Percentiles rank a stretch among this genome's conserved stretches.
These are phyloP conservation scores for Phylloscopus collybita DNA, from an alignment of 2,797 vertebrate species.

Conservation along the genomic window DNA sequence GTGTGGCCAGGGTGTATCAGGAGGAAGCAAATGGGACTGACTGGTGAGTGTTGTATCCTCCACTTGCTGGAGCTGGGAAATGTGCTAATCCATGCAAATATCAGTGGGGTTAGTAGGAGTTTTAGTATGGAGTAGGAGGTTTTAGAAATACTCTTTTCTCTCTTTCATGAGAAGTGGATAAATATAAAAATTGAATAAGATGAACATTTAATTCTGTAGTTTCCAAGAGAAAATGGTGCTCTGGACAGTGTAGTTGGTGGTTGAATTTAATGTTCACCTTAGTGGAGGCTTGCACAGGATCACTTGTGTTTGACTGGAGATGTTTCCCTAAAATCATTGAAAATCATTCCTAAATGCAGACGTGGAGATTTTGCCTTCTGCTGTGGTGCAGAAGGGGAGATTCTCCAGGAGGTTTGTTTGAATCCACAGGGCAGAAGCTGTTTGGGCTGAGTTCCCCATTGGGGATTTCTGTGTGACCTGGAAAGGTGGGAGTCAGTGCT, in stretches of 20 bases:
- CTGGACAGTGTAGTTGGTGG: background rate
- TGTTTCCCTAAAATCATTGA: background rate
- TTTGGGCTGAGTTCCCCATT: background rate
- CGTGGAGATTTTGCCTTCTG: background rate
- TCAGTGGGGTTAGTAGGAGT: background rate
- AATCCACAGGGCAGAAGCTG: background rate
- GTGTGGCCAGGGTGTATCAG: background rate
- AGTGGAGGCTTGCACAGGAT: background rate
- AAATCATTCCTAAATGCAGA: background rate
- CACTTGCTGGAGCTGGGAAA: background rate
- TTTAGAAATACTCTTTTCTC: background rate
- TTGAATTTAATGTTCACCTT: background rate
- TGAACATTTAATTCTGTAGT: background rate
- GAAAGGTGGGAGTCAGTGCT: background rate
- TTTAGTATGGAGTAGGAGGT: background rate
- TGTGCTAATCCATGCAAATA: background rate
- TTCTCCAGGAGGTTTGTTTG: background rate
- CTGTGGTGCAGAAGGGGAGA: background rate
- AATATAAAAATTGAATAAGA: background rate
- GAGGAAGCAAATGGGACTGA: background rate
- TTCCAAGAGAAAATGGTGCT: background rate
- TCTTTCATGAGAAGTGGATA: background rate
- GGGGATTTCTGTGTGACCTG: background rate
- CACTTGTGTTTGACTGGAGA: background rate
- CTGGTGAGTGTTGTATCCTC: background rate